A percentile compares a stretch with the other conserved stretches of the same genome.
phyloP scores from a whole-genome alignment of 2,113 vertebrate genomes.

The Sinocyclocheilus maitianheensis region DNA sequence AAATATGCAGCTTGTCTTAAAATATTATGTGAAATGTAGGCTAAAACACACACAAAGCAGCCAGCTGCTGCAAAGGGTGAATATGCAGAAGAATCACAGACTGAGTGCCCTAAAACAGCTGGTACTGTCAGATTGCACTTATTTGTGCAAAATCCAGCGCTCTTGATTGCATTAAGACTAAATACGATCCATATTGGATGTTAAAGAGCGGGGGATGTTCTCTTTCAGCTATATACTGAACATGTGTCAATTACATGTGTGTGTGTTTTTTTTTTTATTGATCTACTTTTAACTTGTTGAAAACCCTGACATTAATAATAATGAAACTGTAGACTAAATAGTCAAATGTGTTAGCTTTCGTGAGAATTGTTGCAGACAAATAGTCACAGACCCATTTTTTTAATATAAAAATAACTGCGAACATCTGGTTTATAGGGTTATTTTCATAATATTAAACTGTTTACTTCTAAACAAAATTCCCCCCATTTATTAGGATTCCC shows the following conservation, averaged over 20 bases:
- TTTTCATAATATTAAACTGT: neutral
- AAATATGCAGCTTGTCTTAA: neutral
- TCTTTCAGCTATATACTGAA: too few species aligned
- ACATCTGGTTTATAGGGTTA: neutral
- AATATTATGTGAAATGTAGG: neutral
- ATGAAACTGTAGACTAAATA: neutral
- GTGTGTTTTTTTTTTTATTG: neutral
- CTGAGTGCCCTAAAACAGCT: neutral
- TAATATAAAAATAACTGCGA: neutral
- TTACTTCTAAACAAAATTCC: neutral
- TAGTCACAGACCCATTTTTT: neutral
- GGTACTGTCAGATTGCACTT: neutral
- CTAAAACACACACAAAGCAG: neutral
- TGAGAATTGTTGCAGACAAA: neutral
- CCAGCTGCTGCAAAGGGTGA: conserved; percentile 43
- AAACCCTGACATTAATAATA: neutral
- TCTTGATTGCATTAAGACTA: neutral
- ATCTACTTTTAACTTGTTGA: neutral
- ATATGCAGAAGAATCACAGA: neutral
- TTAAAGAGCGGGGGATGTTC: neutral
- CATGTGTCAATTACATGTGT: too few species aligned
- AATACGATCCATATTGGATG: neutral
- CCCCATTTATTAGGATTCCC: neutral
- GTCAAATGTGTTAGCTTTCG: neutral
- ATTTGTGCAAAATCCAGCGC: neutral